These are phyloP conservation scores for Ailurus styani DNA, from an alignment of 2,113 vertebrate genomes.

Conservation along the genomic window DNA sequence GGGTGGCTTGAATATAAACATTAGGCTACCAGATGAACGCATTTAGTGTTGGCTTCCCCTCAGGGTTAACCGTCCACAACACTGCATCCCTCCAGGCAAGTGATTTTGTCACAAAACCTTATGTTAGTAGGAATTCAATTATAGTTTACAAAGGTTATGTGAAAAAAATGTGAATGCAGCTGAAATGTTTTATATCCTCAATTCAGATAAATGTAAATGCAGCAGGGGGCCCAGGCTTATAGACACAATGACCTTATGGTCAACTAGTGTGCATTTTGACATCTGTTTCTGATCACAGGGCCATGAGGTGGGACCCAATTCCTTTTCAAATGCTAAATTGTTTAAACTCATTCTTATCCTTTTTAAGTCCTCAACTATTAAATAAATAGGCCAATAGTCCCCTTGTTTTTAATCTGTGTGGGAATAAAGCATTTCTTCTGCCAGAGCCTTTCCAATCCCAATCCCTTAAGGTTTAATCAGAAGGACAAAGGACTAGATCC, in stretches of 20 bases:
- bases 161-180: background rate
- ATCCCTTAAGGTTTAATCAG: background rate
- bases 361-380: background rate
- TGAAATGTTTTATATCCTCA: conserved; percentile 1
- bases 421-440: background rate
- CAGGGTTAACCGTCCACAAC: background rate
- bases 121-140: conserved; percentile 45
- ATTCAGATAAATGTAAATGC: background rate
- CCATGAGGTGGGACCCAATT: background rate
- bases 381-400: background rate
- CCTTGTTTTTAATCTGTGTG: background rate
- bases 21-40: background rate
- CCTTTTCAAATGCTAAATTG: background rate
- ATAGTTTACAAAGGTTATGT: conserved; percentile 16
- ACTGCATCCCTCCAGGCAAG: background rate
- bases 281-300: background rate
- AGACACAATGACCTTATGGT: background rate
- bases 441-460: background rate
- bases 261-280: background rate
- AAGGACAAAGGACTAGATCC: background rate
- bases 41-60: background rate
- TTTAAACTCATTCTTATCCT: background rate
- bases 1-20: background rate
- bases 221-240: background rate
- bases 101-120: conserved; percentile 43